Base-by-base conservation (phyloP, 2,888 invertebrate species). In the Meteorus cinctellus region DNA sequence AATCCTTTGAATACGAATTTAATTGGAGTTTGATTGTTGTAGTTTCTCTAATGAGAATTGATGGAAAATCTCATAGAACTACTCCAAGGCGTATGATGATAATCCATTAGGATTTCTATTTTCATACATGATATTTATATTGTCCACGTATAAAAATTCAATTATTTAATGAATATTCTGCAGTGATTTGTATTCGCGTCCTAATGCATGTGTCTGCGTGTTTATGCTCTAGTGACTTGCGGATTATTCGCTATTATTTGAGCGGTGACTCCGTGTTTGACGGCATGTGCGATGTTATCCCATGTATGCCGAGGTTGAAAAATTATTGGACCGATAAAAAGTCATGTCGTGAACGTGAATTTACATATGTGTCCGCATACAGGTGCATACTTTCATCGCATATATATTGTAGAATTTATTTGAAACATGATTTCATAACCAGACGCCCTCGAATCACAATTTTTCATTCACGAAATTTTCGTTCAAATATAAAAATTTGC, bases 371-470 rank as follows among this genome's bases (percentile, higher is more conserved):
- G 34, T 48, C 19, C 12, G 19, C 51, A 45, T 27, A 66, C n/a
- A 36, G 60, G 14, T 48, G 55, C 19, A 68, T 29, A 24, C 34
- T 16, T 70, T 29, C 24, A 62, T 45, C 41, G 27, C 51, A 48
- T 48, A 48, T 69, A 69, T 62, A 68, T 76, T 78, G 74, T 72
- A 63, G 74, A 76, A 77, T 79, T 77, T 36, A 36, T 12, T 65
- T 65, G 36, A 41, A 65, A 31, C 29, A 62, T 62, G 62, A 27
- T 27, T 62, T n/a, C 6, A 62, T 12, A 62, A 62, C 31, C 62
- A 36, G n/a, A 6, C 24, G n/a, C 24, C 16, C 63, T 36, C 34
- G 34, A 41, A 31, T 16, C 31, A 34, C 63, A 24, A 65, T 65
- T 65, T 65, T 65, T 65, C 55, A 65, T 65, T 19, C 19, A 41